Base-by-base conservation (phyloP, 2,113 vertebrate genomes). In the Egretta garzetta region DNA sequence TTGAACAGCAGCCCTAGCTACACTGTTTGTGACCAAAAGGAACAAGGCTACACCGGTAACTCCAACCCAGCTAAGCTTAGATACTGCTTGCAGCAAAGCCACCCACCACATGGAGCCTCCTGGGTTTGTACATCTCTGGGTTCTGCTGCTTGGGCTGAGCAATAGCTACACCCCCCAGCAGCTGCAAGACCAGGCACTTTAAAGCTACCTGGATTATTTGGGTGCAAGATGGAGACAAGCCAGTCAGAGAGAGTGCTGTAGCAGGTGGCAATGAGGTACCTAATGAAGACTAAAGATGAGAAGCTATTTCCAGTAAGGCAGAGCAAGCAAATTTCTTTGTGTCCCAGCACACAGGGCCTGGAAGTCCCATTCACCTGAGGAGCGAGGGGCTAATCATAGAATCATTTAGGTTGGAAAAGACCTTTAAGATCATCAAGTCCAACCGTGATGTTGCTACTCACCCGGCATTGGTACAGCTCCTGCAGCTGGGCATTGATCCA, bases 401-500 rank as follows among this genome's bases (percentile, higher is more conserved):
- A 43, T 43, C 41, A 43, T 43, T 43, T 43, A 43, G 41, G 41
- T 43, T 43, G 41, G 41, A 43, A 43, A 43, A 43, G 41, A 43
- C 41, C 41, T 43, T 43, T 43, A 43, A 43, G 41, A 43, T 15
- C 14, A 43, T 43, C 41, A 43, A 43, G 14, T 43, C 41, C 41
- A 43, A 43, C 41, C 14, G 41, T 43, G 41, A 43, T 43, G 41
- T 43, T 43, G 64, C 3, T 86, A 98, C 98, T 91, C 97, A 99
- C 99, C 99, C 99, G 98, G 50, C 98, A 99, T 9, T 98, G 99
- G 96, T 99, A 99, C 71, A 99, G 98, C 96, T 99, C 98, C 97
- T 99, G 99, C 88, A 99, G 95, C 90, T 99, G 99, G 7, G 97
- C 76, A 5, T 99, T 99, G 75, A 99, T 99, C 99, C 99, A 99